Percentiles rank a stretch among this genome's conserved stretches.
Conservation (phyloP, 2,888 invertebrate species). For the Microchrysa polita region DNA sequence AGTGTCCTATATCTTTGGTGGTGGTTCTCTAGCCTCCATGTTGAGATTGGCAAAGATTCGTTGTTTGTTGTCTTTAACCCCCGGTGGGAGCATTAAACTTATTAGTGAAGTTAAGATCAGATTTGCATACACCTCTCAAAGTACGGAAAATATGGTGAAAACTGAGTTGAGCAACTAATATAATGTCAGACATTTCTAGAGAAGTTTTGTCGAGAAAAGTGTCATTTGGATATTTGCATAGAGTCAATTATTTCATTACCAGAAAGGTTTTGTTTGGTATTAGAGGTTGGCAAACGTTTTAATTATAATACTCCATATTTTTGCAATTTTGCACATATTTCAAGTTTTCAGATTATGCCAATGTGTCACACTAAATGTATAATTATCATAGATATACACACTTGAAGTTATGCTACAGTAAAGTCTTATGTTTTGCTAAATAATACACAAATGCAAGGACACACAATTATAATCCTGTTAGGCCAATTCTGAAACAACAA, state of each 20-base stretch:
- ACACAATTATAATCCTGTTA: no score
- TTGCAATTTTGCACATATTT: no score
- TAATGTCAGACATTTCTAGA: background rate
- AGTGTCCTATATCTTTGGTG: constrained; percentile 1
- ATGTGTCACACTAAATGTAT: no score
- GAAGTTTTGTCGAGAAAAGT: background rate
- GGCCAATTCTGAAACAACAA: no score
- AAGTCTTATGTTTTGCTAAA: no score
- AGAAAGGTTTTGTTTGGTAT: background rate
- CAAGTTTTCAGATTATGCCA: no score
- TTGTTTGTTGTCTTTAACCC: constrained; percentile 36
- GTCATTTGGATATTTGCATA: background rate
- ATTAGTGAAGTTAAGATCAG: constrained; percentile 41
- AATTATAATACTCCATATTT: no score
- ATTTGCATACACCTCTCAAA: constrained; percentile 31
- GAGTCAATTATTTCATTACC: background rate
- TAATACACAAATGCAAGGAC: no score
- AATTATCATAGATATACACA: no score
- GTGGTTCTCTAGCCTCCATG: no score
- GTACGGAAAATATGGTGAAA: constrained; percentile 13
- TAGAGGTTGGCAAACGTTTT: background rate
- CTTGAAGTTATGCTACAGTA: no score
- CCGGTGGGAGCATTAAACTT: constrained; percentile 28
- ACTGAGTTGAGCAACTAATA: background rate
- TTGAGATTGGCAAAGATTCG: background rate